Conservation (phyloP, 92 coral and sea anemone genomes). For the Parazoanthus atlanticus region DNA sequence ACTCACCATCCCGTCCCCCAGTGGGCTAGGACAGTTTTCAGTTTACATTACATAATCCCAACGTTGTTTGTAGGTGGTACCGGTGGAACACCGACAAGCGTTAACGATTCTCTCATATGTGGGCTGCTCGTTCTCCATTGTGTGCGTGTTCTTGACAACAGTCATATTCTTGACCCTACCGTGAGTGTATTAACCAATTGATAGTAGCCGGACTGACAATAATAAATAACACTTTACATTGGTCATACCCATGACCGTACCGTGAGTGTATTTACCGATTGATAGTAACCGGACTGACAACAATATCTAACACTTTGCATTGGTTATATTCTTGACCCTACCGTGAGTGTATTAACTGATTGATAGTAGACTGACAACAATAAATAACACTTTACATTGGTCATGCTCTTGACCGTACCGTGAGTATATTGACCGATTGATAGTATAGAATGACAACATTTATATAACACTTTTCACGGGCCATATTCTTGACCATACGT, state of each 20-base stretch:
- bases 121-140: slow-evolving; percentile 79
- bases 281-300: too few relatives aligned
- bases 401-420: too few relatives aligned
- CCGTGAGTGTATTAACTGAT: slow-evolving; percentile 57
- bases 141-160: slow-evolving; percentile 73
- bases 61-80: background rate
- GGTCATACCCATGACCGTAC: too few relatives aligned
- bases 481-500: slow-evolving; percentile 73
- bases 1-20: too few relatives aligned
- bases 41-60: too few relatives aligned
- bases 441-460: too few relatives aligned
- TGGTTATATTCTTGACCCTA: slow-evolving; percentile 67
- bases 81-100: slow-evolving; percentile 32
- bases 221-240: background rate
- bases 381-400: background rate
- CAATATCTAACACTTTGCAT: too few relatives aligned
- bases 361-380: background rate
- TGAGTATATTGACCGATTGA: too few relatives aligned
- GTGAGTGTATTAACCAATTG: slow-evolving; percentile 50
- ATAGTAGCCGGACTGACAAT: background rate
- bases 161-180: slow-evolving; percentile 68
- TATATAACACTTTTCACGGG: too few relatives aligned
- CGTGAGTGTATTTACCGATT: too few relatives aligned
- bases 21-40: too few relatives aligned
- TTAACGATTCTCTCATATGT: slow-evolving; percentile 71